A percentile compares a stretch with the other conserved stretches of the same genome.
These are phyloP conservation scores for Chymomyza procnemis DNA, from an alignment of 2,888 invertebrate genomes.

Conservation along the genomic window DNA sequence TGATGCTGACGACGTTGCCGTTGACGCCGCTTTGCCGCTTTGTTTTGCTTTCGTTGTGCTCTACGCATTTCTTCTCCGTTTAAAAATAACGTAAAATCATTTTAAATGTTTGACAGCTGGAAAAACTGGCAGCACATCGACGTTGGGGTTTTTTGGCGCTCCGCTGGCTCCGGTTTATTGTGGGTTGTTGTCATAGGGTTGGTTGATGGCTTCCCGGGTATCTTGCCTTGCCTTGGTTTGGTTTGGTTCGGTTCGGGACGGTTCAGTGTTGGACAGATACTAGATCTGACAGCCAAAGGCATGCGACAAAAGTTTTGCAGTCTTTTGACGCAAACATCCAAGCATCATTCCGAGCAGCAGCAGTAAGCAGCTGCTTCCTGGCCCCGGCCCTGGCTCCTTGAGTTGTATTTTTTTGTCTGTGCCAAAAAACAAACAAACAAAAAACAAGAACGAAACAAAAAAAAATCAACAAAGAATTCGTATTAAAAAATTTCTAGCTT, in stretches of 20 bases:
- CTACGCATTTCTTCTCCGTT: conserved; percentile 30
- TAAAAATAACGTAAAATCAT: conserved; percentile 43
- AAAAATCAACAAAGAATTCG: background rate
- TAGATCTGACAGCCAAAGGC: conserved; percentile 12
- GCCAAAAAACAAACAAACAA: background rate
- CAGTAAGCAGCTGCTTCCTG: background rate
- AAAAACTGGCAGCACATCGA: conserved; percentile 41
- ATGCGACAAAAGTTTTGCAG: conserved; percentile 45
- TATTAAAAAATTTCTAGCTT: background rate
- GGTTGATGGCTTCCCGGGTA: too few relatives aligned
- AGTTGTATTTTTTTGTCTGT: background rate
- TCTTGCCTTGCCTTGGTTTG: too few relatives aligned
- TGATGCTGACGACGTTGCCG: conserved; percentile 25
- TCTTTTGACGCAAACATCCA: conserved; percentile 1
- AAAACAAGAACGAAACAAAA: too few relatives aligned
- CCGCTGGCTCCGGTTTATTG: background rate
- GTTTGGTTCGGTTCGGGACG: background rate
- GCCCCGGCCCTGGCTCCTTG: background rate
- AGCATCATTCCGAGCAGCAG: background rate
- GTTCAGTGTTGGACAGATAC: background rate
- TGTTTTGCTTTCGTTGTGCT: conserved; percentile 9
- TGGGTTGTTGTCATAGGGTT: background rate
- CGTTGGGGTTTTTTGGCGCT: background rate
- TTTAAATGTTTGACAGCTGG: conserved; percentile 61
- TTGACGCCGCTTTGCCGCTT: background rate